A percentile compares a stretch with the other conserved stretches of the same genome.
Conservation (phyloP, 2,888 invertebrate genomes). For the Leucophenga maculata region DNA sequence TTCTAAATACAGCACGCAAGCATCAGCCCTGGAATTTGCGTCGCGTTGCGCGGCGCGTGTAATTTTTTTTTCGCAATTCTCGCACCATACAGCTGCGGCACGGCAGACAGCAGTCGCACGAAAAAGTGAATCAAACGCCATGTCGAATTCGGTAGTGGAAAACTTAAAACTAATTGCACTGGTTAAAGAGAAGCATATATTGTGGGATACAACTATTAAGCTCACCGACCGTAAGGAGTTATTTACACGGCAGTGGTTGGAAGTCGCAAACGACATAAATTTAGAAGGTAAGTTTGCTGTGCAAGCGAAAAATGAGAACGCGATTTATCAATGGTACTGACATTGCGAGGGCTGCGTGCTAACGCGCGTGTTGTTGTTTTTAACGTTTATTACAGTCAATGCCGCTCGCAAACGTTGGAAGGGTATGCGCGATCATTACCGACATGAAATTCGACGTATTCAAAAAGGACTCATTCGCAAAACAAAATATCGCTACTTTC, state of each 20-base stretch:
- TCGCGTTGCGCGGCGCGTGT: background rate
- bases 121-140: too few species aligned
- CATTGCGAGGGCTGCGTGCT: background rate
- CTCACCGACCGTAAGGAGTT: conserved; percentile 42
- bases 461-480: conserved; percentile 27
- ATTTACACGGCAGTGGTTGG: conserved; percentile 37
- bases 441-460: conserved; percentile 50
- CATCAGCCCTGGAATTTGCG: too few species aligned
- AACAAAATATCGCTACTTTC: conserved; percentile 50
- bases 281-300: conserved; percentile 40
- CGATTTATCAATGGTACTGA: background rate
- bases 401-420: conserved; percentile 53
- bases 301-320: background rate
- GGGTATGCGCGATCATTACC: conserved; percentile 48
- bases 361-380: background rate
- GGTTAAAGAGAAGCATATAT: conserved; percentile 44
- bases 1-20: too few species aligned
- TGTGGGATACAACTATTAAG: conserved; percentile 52
- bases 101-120: too few species aligned
- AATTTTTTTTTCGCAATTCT: background rate
- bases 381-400: conserved; percentile 26
- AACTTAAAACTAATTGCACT: conserved; percentile 47
- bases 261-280: conserved; percentile 44
- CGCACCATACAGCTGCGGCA: background rate
- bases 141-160: conserved; percentile 39